Evolutionary conservation across 2,888 invertebrate genomes (phyloP).

Genomic region (Panopea generosa): DNA sequence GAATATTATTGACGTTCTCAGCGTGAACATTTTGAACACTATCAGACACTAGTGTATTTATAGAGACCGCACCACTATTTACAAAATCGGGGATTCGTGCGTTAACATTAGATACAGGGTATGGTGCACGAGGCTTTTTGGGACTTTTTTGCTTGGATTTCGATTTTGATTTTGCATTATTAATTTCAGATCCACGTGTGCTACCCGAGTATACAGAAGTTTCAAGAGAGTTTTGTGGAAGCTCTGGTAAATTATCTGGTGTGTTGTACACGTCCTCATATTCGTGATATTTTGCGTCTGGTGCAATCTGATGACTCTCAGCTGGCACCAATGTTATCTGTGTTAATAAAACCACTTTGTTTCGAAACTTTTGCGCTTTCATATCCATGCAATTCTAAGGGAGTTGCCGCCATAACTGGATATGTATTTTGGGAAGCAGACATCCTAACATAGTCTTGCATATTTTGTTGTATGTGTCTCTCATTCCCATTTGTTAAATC

Average conservation of each 20-base stretch:
- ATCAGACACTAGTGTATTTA: slow-evolving; percentile 13
- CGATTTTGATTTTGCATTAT: slow-evolving; percentile 3
- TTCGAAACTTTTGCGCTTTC: too few relatives aligned
- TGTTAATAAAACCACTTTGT: neutral
- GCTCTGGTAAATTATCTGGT: slow-evolving; percentile 19
- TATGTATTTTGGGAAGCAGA: too few relatives aligned
- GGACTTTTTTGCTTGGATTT: slow-evolving; percentile 36
- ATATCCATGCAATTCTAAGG: too few relatives aligned
- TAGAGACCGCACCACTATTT: neutral
- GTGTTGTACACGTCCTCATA: slow-evolving; percentile 64
- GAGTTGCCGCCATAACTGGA: too few relatives aligned
- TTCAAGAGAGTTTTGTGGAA: slow-evolving; percentile 8
- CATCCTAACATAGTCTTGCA: neutral
- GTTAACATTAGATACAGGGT: slow-evolving; percentile 45
- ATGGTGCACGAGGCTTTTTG: slow-evolving; percentile 21
- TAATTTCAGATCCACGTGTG: slow-evolving; percentile 27
- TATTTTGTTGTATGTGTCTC: too few relatives aligned
- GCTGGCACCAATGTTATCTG: neutral
- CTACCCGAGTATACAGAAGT: slow-evolving; percentile 9
- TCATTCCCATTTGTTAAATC: neutral
- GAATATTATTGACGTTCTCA: slow-evolving; percentile 37
- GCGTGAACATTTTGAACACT: slow-evolving; percentile 50
- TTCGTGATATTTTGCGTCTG: slow-evolving; percentile 59
- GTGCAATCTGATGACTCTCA: slow-evolving; percentile 39
- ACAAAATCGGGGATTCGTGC: slow-evolving; percentile 20